Evolutionary conservation across 2,113 vertebrate species (phyloP).

Genomic region (Tamias sibiricus): DNA sequence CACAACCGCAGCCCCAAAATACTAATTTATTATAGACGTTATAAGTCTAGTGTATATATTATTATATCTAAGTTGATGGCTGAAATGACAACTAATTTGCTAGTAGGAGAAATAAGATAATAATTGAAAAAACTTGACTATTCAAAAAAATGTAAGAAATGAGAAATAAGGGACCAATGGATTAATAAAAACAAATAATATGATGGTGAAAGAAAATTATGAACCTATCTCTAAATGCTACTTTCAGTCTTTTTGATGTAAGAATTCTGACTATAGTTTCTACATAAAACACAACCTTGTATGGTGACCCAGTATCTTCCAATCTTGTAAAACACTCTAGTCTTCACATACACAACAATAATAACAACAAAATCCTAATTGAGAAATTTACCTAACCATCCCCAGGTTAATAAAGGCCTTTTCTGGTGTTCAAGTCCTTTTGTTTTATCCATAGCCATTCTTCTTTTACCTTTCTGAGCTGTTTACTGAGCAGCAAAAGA

Average conservation of each 20-base stretch:
- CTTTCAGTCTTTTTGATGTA: neutral
- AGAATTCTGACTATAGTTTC: neutral
- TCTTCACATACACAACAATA: neutral
- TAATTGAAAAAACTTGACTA: neutral
- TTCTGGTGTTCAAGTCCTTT: neutral
- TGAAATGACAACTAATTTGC: neutral
- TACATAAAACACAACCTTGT: neutral
- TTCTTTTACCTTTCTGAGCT: constrained; percentile 34
- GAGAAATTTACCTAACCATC: neutral
- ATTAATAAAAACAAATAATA: constrained; percentile 7
- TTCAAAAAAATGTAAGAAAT: neutral
- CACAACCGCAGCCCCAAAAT: too few species aligned
- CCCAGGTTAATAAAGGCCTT: neutral
- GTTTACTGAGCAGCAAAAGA: constrained; percentile 51
- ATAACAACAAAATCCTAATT: neutral
- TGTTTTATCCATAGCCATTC: neutral
- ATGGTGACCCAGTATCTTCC: neutral
- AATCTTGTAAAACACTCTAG: neutral
- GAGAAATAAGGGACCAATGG: neutral
- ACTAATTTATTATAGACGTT: neutral
- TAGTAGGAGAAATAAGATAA: neutral
- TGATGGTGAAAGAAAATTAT: neutral
- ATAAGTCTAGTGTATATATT: neutral
- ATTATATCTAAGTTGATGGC: neutral
- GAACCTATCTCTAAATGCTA: neutral